Conservation (phyloP, 2,888 invertebrate genomes). For the Tenthredo notha region DNA sequence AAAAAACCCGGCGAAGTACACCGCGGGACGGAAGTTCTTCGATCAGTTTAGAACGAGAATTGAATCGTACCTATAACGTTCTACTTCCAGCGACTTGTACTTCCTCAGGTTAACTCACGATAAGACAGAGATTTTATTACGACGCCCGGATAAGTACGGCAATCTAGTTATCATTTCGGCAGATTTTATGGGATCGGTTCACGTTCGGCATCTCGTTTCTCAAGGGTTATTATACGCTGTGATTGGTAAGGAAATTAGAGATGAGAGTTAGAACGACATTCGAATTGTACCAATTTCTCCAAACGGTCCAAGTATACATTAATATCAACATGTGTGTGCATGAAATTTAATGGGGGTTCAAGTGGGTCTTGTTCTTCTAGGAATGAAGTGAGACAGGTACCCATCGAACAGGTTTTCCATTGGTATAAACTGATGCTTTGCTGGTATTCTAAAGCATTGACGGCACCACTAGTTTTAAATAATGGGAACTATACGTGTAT, state of each 20-base stretch:
- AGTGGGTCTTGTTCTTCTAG: constrained; percentile 10
- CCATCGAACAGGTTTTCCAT: constrained; percentile 29
- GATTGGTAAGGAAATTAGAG: neutral
- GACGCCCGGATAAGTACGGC: neutral
- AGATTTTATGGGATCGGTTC: constrained; percentile 8
- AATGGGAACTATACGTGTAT: constrained; percentile 8
- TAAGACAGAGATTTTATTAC: constrained; percentile 9
- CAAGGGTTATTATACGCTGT: neutral
- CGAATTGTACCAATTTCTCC: neutral
- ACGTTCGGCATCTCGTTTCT: neutral
- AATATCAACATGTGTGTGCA: neutral
- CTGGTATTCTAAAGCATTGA: neutral
- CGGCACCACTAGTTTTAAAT: constrained; percentile 1
- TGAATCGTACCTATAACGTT: constrained; percentile 6
- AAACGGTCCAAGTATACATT: neutral
- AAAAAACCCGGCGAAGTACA: constrained; percentile 25
- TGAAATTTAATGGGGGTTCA: neutral
- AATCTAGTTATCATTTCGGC: neutral
- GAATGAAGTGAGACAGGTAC: constrained; percentile 10
- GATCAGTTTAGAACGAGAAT: constrained; percentile 30
- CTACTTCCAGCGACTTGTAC: neutral
- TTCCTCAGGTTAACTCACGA: neutral
- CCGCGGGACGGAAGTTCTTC: constrained; percentile 44
- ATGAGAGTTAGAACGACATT: neutral
- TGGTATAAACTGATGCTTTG: neutral